These are phyloP conservation scores for Gryllus bimaculatus DNA, from an alignment of 1,140 invertebrate genomes.

Conservation along the genomic window DNA sequence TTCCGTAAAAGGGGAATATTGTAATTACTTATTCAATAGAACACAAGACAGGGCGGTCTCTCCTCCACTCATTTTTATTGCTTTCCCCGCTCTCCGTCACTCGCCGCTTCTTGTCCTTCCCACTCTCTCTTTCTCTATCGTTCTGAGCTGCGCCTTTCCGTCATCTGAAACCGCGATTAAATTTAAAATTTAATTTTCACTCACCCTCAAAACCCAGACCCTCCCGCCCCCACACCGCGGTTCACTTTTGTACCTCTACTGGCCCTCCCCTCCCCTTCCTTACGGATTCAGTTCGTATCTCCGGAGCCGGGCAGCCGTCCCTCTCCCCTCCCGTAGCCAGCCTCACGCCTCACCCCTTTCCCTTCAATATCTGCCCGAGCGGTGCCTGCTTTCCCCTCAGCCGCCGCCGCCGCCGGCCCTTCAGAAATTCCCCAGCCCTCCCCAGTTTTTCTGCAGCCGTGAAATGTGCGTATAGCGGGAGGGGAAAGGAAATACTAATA, in stretches of 20 bases:
- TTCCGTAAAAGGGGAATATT: not conserved
- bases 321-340: not conserved
- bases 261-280: not conserved
- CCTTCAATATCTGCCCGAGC: not conserved
- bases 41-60: not conserved
- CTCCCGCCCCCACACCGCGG: too few species aligned
- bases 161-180: conserved; percentile 4
- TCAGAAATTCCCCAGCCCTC: too few species aligned
- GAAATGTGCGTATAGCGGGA: too few species aligned
- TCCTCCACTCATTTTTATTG: not conserved
- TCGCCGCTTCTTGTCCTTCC: not conserved
- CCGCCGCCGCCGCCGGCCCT: too few species aligned
- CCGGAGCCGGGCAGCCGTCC: not conserved
- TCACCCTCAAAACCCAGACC: not conserved
- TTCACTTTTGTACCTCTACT: not conserved
- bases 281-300: not conserved
- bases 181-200: conserved; percentile 6
- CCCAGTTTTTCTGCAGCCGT: too few species aligned
- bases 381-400: too few species aligned
- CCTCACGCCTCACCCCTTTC: not conserved
- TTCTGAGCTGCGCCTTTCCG: not conserved
- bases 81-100: not conserved
- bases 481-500: too few species aligned
- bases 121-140: not conserved
- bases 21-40: conserved; percentile 6